phyloP scores from a whole-genome alignment of 53 echinoderm and acorn worm species.

The Arbacia lixula region DNA sequence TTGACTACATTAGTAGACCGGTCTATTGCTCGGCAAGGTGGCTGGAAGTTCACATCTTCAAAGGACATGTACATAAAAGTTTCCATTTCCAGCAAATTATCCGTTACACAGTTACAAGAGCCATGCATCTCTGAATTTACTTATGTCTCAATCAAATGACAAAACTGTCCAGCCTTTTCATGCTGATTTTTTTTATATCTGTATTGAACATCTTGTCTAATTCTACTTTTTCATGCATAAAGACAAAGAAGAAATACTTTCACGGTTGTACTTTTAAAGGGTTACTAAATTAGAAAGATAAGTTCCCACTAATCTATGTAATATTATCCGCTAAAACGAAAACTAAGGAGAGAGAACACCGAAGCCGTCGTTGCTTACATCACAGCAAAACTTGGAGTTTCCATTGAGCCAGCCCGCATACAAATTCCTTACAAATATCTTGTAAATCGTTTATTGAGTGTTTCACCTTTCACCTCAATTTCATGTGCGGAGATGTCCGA shows the following conservation, averaged over 20 bases:
- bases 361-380: too few species aligned
- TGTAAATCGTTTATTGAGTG: too few species aligned
- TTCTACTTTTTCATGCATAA: neutral
- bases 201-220: neutral
- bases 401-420: too few species aligned
- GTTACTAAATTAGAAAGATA: too few species aligned
- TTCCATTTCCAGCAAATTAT: constrained; percentile 44
- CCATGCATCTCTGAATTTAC: constrained; percentile 25
- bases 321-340: too few species aligned
- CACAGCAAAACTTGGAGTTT: too few species aligned
- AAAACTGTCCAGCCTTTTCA: neutral
- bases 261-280: neutral
- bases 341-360: too few species aligned
- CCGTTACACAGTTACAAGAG: constrained; percentile 22
- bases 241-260: neutral
- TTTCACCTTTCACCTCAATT: too few species aligned
- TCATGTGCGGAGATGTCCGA: too few species aligned
- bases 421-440: too few species aligned
- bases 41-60: constrained; percentile 47
- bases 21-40: constrained; percentile 55
- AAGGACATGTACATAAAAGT: constrained; percentile 66
- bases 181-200: neutral
- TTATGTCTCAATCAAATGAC: neutral
- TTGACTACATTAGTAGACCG: too few species aligned
- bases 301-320: too few species aligned